A percentile compares a stretch with the other conserved stretches of the same genome.
phyloP scores from a whole-genome alignment of 2,113 vertebrate genomes.

The Rhipidura dahli region DNA sequence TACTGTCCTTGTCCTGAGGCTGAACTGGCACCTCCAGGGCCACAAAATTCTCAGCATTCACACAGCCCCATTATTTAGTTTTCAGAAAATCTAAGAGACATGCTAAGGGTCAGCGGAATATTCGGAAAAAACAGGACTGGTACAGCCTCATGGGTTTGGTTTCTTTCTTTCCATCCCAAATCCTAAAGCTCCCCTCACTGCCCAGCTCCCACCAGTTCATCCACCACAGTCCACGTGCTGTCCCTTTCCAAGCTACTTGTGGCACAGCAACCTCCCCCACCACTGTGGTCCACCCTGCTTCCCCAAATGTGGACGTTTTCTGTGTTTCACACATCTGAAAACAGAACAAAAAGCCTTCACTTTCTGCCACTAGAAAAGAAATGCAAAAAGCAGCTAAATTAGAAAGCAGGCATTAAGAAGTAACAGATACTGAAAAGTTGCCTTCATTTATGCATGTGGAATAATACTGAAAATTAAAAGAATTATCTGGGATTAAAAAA shows the following conservation, averaged over 20 bases:
- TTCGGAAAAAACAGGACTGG: neutral
- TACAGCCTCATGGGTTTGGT: neutral
- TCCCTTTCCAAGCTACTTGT: neutral
- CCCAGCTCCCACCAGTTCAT: neutral
- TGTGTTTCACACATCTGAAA: neutral
- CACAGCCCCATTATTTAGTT: neutral
- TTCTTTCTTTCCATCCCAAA: neutral
- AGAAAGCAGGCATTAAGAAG: neutral
- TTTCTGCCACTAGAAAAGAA: neutral
- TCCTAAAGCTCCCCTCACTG: neutral
- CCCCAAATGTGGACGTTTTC: neutral
- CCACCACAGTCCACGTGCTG: neutral
- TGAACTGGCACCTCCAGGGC: neutral
- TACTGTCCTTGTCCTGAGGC: neutral
- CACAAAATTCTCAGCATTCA: neutral
- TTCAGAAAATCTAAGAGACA: neutral
- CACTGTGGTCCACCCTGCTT: neutral
- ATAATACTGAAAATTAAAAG: neutral
- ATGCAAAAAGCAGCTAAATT: neutral
- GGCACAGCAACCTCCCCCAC: neutral
- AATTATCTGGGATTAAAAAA: neutral
- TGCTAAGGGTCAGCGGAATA: neutral
- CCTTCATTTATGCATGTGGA: neutral
- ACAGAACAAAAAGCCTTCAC: neutral
- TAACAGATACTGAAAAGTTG: neutral